Evolutionary conservation across 2,113 vertebrate genomes (phyloP).

Genomic region (Climacteris rufus): DNA sequence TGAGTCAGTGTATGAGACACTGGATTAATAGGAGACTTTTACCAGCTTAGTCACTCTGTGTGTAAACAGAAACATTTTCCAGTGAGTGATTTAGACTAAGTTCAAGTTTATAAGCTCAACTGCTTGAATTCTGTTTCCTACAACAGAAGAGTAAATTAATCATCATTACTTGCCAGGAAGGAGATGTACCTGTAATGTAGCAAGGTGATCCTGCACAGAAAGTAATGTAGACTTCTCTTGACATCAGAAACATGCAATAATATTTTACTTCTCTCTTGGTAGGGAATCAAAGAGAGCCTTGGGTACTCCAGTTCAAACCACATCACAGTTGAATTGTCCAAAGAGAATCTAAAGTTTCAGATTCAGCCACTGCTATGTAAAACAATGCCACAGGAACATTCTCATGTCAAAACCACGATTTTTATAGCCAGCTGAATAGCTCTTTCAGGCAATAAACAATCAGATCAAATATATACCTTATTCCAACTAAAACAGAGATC

Average conservation of each 20-base stretch:
- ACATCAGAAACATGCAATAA: not conserved
- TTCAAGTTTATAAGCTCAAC: not conserved
- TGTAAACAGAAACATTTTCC: not conserved
- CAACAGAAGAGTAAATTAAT: not conserved
- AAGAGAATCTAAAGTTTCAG: slow-evolving; percentile 50
- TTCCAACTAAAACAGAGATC: slow-evolving; percentile 39
- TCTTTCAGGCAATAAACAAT: slow-evolving; percentile 12
- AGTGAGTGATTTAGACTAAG: not conserved
- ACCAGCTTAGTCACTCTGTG: not conserved
- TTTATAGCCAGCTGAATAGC: slow-evolving; percentile 24
- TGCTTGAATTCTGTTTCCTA: not conserved
- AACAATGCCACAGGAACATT: slow-evolving; percentile 55
- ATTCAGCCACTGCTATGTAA: slow-evolving; percentile 24
- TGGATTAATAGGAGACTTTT: not conserved
- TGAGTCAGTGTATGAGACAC: not conserved
- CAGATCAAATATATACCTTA: slow-evolving; percentile 18
- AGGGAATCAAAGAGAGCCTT: not conserved
- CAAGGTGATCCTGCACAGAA: not conserved
- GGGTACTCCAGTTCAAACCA: slow-evolving; percentile 26
- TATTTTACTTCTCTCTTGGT: slow-evolving; percentile 33
- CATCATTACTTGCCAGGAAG: not conserved
- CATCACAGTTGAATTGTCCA: slow-evolving; percentile 21
- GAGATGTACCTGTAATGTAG: not conserved
- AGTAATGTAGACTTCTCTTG: not conserved
- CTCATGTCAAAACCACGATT: slow-evolving; percentile 24